Base-by-base conservation (phyloP, 2,113 vertebrate species). In the Pluvianellus socialis region DNA sequence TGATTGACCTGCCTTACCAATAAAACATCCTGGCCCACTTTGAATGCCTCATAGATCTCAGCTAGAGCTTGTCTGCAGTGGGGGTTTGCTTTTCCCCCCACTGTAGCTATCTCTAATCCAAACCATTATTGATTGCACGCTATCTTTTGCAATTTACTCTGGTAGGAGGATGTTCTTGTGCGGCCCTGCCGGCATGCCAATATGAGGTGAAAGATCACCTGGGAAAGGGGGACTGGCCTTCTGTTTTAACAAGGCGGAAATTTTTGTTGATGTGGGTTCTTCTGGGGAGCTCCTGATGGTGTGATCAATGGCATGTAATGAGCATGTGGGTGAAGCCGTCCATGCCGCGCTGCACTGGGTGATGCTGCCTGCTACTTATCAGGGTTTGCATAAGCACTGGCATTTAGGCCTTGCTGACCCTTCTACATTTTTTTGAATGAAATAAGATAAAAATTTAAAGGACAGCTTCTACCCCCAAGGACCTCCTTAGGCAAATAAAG, bases 1-100 rank as follows among this genome's bases (percentile, higher is more conserved):
- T 97, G 96, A 97, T 96, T 97, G 97, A 97, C 97, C 94, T 96
- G 76, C 96, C 92, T 97, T 97, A 94, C 92, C 96, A 97, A 86
- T 95, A 94, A 96, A 97, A 90, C 87, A 92, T 93, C 89, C 89
- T 95, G 79, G 35, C 55, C 88, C 93, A 93, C 86, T 97, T 95
- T 97, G 97, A 97, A 92, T 55, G 76, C 95, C 81, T 97, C 56
- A 81, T 26, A 96, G 96, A 66, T 95, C 86, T 92, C 96, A 86
- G 75, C 21, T 93, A 81, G 56, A 56, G 24, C 20, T 86, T 67
- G 32, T 77, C 42, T 92, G 33, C 4, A 3, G 13, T 47, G 53
- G 13, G 45, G 8, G 22, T 50, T 90, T 84, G 45, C n/a, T 91
- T 88, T 74, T 88, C 42, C 30, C 30, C 35, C 40, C 30, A 40